Base-by-base conservation (phyloP, 2,113 vertebrate species). In the Plecturocebus donacophilus region DNA sequence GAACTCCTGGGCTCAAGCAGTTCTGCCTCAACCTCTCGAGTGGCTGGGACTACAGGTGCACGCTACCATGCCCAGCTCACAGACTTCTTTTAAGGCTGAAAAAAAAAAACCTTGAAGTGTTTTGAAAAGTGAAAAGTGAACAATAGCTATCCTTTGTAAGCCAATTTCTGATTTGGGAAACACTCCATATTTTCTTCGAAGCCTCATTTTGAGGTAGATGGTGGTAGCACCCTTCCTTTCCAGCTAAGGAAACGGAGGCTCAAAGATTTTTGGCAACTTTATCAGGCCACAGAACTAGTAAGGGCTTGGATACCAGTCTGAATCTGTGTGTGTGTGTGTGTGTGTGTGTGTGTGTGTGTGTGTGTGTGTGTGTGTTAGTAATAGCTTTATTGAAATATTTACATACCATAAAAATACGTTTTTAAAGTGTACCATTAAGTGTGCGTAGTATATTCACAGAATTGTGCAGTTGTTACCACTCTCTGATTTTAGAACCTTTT, bases 51-150 rank as follows among this genome's bases (percentile, higher is more conserved):
- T 32, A 64, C 27, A 64, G 61, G 61, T 64, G 61, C 27, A 1
- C 13, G 27, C 61, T 64, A 6, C 27, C 61, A 64, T 30, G 27
- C 27, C 61, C 27, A 64, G 61, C 61, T 89, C 92, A 61, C 35
- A 40, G 25, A 35, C 82, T 68, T 88, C 71, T 75, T 88, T 71
- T 71, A 84, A n/a, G 58, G 21, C 52, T 85, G 32, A 11, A 11
- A 13, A 61, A 16, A 6, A 76, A 64, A 71, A 91, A 25, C 23
- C 8, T 16, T 6, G 12, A 64, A 30, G 6, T 27, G 0, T 45
- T 87, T 87, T 80, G 91, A 38, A 85, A 84, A 83, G 70, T 80
- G 91, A 38, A 85, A 84, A 83, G 70, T 81, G 42, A n/a, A 23
- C n/a, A 6, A 3, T 49, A 76, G 12, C 66, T 42, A 14, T 47